phyloP scores from a whole-genome alignment of 2,888 invertebrate genomes.

The Leptopilina drosophilae region DNA sequence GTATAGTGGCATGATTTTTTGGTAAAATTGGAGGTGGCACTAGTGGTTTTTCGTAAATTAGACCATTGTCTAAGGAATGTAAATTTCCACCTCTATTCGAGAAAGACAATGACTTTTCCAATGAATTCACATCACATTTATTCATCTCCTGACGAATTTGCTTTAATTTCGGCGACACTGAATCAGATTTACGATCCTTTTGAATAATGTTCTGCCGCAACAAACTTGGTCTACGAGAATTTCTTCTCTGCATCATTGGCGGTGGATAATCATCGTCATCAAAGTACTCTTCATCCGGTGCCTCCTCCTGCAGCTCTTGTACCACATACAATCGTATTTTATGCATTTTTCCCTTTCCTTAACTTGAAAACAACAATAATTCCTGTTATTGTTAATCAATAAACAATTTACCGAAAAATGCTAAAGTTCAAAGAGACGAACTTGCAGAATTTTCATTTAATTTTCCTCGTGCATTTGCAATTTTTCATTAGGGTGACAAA shows the following conservation, averaged over 20 bases:
- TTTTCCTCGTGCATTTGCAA: not conserved
- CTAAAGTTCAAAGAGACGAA: not conserved
- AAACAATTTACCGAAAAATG: not conserved
- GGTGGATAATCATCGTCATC: constrained; percentile 57
- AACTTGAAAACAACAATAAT: not conserved
- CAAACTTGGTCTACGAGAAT: constrained; percentile 62
- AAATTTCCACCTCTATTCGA: constrained; percentile 20
- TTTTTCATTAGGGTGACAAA: not conserved
- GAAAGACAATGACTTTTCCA: constrained; percentile 34
- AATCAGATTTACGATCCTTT: constrained; percentile 54
- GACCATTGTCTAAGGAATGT: constrained; percentile 14
- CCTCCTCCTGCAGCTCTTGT: constrained; percentile 62
- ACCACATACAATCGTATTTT: constrained; percentile 67
- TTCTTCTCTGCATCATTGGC: constrained; percentile 60
- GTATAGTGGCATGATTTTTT: constrained; percentile 42
- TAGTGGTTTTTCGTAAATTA: constrained; percentile 23
- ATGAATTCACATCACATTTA: constrained; percentile 5
- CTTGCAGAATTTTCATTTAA: not conserved
- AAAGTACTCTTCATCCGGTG: constrained; percentile 54
- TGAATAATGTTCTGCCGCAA: constrained; percentile 60
- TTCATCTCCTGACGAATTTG: constrained; percentile 56
- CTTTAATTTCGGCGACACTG: constrained; percentile 53
- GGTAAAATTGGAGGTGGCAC: constrained; percentile 38
- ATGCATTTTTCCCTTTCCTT: constrained; percentile 55
- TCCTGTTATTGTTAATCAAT: not conserved